A percentile compares a stretch with the other conserved stretches of the same genome.
Evolutionary conservation across 2,888 invertebrate genomes (phyloP).

Genomic region (Dolichomitus sp.): DNA sequence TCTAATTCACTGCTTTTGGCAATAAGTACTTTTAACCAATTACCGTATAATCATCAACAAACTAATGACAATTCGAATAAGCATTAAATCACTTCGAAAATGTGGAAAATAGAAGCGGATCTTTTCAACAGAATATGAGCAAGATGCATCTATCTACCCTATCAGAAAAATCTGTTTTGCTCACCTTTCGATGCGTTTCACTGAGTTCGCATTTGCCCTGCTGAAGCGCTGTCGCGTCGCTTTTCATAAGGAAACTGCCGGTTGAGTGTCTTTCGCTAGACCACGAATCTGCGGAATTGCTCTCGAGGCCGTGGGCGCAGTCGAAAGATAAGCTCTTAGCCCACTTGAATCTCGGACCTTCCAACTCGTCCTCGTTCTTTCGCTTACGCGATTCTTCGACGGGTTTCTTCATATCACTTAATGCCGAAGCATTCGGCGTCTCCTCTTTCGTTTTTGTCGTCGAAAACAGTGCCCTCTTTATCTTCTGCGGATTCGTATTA

Average conservation of each 20-base stretch:
- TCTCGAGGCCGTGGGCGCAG: constrained; percentile 77
- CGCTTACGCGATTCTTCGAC: constrained; percentile 79
- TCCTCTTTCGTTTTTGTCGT: constrained; percentile 86
- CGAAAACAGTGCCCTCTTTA: constrained; percentile 90
- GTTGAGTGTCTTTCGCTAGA: constrained; percentile 77
- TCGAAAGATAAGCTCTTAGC: constrained; percentile 88
- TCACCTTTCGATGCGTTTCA: constrained; percentile 90
- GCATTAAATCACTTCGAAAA: not conserved
- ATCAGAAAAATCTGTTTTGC: constrained; percentile 20
- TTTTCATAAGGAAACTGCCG: constrained; percentile 73
- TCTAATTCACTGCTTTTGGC: too few relatives aligned
- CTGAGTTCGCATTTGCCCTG: constrained; percentile 87
- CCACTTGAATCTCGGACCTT: constrained; percentile 80
- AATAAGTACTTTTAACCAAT: too few relatives aligned
- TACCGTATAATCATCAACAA: too few relatives aligned
- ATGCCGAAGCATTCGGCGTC: constrained; percentile 42
- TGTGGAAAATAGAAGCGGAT: not conserved
- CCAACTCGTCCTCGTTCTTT: constrained; percentile 82
- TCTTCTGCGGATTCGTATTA: constrained; percentile 87
- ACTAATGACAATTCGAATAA: too few relatives aligned
- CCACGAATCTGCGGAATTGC: constrained; percentile 72
- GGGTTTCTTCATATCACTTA: constrained; percentile 51
- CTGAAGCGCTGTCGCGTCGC: constrained; percentile 64
- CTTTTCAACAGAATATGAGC: not conserved
- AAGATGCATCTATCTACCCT: not conserved